These are phyloP conservation scores for Archegozetes longisetosus DNA, from an alignment of 1,140 invertebrate genomes.

Conservation along the genomic window DNA sequence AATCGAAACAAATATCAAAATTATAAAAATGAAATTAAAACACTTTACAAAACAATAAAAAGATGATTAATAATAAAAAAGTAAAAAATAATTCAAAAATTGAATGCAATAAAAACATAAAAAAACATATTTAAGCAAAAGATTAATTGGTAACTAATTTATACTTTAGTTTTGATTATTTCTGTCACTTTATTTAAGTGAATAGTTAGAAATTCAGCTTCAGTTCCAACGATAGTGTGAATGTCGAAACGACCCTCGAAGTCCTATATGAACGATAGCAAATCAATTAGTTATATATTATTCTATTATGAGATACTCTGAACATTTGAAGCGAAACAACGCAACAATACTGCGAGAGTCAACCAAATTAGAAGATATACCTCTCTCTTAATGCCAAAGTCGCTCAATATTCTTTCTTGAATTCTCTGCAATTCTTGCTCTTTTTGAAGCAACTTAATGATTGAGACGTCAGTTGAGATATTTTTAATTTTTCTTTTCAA, in stretches of 20 bases:
- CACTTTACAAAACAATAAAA: too few species aligned
- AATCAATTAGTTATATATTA: background rate
- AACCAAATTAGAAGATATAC: background rate
- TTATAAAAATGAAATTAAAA: too few species aligned
- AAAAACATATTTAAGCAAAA: too few species aligned
- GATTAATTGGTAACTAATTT: too few species aligned
- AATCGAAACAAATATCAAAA: too few species aligned
- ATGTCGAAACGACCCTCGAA: constrained; percentile 1
- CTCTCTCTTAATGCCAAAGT: background rate
- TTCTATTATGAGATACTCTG: background rate
- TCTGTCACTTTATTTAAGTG: background rate
- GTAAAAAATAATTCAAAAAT: too few species aligned
- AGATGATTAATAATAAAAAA: too few species aligned
- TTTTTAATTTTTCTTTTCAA: background rate
- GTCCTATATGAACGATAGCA: background rate
- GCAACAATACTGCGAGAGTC: background rate
- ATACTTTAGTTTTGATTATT: background rate
- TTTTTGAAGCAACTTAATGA: background rate
- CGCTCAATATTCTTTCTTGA: background rate
- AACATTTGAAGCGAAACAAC: background rate
- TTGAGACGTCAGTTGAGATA: background rate
- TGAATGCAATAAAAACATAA: too few species aligned
- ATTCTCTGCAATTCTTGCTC: background rate
- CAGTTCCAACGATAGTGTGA: background rate
- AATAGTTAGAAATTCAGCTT: constrained; percentile 2